Conservation (phyloP, 2,888 invertebrate genomes). For the Drosophila peninsularis region DNA sequence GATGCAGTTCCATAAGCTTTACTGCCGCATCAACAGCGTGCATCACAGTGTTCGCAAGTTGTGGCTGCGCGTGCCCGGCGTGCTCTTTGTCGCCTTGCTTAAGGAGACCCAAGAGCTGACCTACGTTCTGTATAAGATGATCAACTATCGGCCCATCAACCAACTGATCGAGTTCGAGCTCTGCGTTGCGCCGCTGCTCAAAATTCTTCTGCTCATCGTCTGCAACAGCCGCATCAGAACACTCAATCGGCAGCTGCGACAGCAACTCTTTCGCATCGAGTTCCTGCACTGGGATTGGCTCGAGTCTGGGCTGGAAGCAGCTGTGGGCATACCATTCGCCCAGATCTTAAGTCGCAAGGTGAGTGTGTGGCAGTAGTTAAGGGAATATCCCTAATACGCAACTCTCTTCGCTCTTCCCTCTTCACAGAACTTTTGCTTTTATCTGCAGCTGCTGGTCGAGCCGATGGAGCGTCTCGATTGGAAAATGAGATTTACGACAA, state of each 20-base stretch:
- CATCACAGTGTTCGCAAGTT: neutral
- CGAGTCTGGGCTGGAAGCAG: neutral
- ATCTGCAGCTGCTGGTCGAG: neutral
- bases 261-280: constrained; percentile 5
- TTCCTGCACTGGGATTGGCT: neutral
- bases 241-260: neutral
- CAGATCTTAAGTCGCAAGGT: constrained; percentile 4
- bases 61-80: constrained; percentile 3
- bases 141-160: neutral
- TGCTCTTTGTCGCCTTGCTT: neutral
- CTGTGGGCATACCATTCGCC: neutral
- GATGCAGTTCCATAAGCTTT: constrained; percentile 3
- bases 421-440: neutral
- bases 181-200: neutral
- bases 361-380: neutral
- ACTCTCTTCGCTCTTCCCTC: neutral
- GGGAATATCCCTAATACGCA: neutral
- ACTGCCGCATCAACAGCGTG: neutral
- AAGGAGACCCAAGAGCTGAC: neutral
- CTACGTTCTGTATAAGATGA: neutral
- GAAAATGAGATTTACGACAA: neutral
- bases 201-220: neutral
- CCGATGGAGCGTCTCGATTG: neutral
- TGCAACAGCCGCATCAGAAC: constrained; percentile 10
- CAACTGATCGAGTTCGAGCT: neutral